Base-by-base conservation (phyloP, 1,140 invertebrate species). In the Conopomorpha cramerella region DNA sequence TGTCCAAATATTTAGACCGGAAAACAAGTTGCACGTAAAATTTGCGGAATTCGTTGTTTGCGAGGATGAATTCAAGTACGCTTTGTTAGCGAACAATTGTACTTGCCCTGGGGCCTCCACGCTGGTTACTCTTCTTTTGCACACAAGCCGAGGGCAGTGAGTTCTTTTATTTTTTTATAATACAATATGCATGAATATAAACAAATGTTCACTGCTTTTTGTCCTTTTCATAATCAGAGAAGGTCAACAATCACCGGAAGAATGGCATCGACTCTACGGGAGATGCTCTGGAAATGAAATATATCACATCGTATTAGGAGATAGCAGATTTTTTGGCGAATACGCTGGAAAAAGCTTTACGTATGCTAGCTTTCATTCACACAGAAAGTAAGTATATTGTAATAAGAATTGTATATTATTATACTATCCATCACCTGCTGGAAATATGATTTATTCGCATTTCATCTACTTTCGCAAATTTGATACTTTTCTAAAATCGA, bases 261-360 rank as follows among this genome's bases (percentile, higher is more conserved):
- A 98, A 68, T 99, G 96, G 96, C 95, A 98, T 63, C 82, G 92
- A 28, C 76, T 98, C 4, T 99, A 98, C 68, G 96, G 96, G 11
- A 91, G 95, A 61, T 98, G 96, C 73, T 98, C 95, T 1, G 96
- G 96, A 38, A 99, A 99, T 76, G 96, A 99, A 81, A 98, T 99
- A 56, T 99, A 99, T 79, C 95, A 98, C 73, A 98, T 99, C 49
- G 85, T 90, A 35, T 84, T 98, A 16, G 91, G 91, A 8, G 95
- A 98, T 66, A 96, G 93, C 52, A 85, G 94, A 34, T 98, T 99
- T 79, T 99, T 99, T 54, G 93, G 95, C 2, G 96, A 98, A 77
- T 99, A 97, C 64, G 92, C 96, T 66, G 96, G 95, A 12, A 98
- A 98, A 80, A 96, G 94, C 74, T 99, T 99, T 77, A 97, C 95